A percentile compares a stretch with the other conserved stretches of the same genome.
Evolutionary conservation across 1,140 invertebrate genomes (phyloP).

Genomic region (Carcinoscorpius rotundicauda): DNA sequence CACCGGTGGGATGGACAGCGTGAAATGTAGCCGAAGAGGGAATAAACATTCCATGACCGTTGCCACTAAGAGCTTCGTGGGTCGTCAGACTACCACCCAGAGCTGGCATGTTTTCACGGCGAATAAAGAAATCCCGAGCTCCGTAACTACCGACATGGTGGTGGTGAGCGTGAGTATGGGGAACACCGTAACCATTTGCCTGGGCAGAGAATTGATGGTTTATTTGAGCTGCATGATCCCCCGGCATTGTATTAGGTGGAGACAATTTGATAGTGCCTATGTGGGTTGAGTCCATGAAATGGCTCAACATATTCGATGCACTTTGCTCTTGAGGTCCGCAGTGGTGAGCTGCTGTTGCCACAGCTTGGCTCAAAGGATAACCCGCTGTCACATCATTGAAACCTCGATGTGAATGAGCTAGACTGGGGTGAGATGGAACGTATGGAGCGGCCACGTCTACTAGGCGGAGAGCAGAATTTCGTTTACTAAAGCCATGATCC

Average conservation of each 20-base stretch:
- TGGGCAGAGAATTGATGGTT: slow-evolving; percentile 34
- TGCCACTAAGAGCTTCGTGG: slow-evolving; percentile 27
- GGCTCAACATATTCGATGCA: slow-evolving; percentile 50
- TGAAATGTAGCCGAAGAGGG: slow-evolving; percentile 47
- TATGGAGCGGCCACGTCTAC: too few species aligned
- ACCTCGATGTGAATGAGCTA: slow-evolving; percentile 4
- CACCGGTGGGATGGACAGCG: slow-evolving; percentile 33
- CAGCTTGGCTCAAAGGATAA: slow-evolving; percentile 11
- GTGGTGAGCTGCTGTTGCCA: slow-evolving; percentile 13
- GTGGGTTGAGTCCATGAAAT: slow-evolving; percentile 58
- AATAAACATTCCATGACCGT: slow-evolving; percentile 38
- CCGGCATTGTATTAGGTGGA: slow-evolving; percentile 40
- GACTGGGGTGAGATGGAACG: too few species aligned
- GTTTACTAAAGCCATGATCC: too few species aligned
- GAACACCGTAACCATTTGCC: slow-evolving; percentile 39
- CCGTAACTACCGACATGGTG: slow-evolving; percentile 49
- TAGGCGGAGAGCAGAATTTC: too few species aligned
- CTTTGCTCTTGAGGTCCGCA: slow-evolving; percentile 9
- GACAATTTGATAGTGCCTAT: slow-evolving; percentile 60
- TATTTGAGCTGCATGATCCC: slow-evolving; percentile 25
- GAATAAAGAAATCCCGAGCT: slow-evolving; percentile 57
- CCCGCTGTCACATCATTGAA: slow-evolving; percentile 10
- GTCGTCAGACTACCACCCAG: slow-evolving; percentile 24
- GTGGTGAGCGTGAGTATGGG: slow-evolving; percentile 43
- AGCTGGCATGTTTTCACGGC: slow-evolving; percentile 39